Evolutionary conservation across 2,888 invertebrate species (phyloP), one percentile per base, ranked within the genome.

Genomic region (Chelonus formosanus): DNA sequence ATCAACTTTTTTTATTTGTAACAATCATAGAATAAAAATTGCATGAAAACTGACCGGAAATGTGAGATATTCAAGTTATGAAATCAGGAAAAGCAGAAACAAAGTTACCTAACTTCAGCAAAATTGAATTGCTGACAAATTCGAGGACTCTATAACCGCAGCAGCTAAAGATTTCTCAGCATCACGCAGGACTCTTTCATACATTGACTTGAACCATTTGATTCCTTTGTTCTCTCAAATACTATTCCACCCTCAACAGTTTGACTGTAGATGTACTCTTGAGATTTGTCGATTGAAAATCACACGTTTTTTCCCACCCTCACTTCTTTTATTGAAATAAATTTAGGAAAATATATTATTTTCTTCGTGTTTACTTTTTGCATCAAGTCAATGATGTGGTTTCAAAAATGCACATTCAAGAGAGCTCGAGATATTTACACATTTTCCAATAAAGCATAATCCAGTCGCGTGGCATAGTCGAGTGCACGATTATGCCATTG

Each of bases 381-480:
- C 32, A 7, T 32, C 65, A 47, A 66, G 57, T 71, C 71, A 67
- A 71, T 66, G 68, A 40, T 40, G 40, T 40, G 40, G 40, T 6
- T 40, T 40, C 5, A 4, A 40, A 40, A 40, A 6, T 40, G 65
- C 65, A 64, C 45, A 8, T 4, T 44, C 32, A 53, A 57, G 58
- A 48, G 61, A 36, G 59, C 32, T 60, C 52, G 62, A 62, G 54
- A 52, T 79, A 76, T 79, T 79, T 79, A 75, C 79, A 80, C 82
- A 78, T 80, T 80, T 82, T 79, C 76, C 81, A 83, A 83, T 83
- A 83, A 83, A 82, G 80, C 74, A 74, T 73, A 75, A 74, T 76
- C 71, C 72, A 67, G 77, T 73, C 82, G 74, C 80, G 80, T 82
- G 80, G 67, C 80, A 69, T 57, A 70, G 70, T 67, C 72, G 78